Percentiles rank a stretch among this genome's conserved stretches.
phyloP scores from a whole-genome alignment of 2,113 vertebrate genomes.

The Hippocampus comes region DNA sequence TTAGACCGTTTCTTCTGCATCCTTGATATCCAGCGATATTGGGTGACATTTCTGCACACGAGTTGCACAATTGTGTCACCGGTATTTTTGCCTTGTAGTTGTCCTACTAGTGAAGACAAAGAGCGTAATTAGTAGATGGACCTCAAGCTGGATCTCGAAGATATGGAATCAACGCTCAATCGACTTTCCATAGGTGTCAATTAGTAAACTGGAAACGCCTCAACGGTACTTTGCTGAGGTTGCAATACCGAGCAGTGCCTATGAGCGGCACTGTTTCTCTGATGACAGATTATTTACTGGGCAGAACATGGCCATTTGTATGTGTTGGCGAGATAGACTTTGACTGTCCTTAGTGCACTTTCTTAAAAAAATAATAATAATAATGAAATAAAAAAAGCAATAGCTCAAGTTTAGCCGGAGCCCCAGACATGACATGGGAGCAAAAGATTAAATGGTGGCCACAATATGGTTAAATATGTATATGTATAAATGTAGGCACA shows the following conservation, averaged over 20 bases:
- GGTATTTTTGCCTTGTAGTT: no score
- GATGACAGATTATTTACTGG: constrained; percentile 23
- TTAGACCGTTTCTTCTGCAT: background rate
- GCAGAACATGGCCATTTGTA: constrained; percentile 32
- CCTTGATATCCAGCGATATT: background rate
- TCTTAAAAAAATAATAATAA: constrained; percentile 12
- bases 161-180: background rate
- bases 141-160: background rate
- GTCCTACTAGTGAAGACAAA: no score
- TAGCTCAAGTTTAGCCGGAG: constrained; percentile 4
- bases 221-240: background rate
- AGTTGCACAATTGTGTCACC: background rate
- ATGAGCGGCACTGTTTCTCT: constrained; percentile 23
- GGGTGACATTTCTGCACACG: background rate
- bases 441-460: background rate
- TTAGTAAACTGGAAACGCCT: background rate
- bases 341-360: constrained; percentile 51
- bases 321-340: constrained; percentile 4
- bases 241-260: constrained; percentile 12
- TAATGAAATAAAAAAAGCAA: background rate
- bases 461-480: background rate
- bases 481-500: no score
- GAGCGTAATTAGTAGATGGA: background rate
- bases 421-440: background rate
- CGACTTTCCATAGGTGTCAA: background rate